phyloP scores from a whole-genome alignment of 2,113 vertebrate genomes.

The Odontesthes bonariensis region DNA sequence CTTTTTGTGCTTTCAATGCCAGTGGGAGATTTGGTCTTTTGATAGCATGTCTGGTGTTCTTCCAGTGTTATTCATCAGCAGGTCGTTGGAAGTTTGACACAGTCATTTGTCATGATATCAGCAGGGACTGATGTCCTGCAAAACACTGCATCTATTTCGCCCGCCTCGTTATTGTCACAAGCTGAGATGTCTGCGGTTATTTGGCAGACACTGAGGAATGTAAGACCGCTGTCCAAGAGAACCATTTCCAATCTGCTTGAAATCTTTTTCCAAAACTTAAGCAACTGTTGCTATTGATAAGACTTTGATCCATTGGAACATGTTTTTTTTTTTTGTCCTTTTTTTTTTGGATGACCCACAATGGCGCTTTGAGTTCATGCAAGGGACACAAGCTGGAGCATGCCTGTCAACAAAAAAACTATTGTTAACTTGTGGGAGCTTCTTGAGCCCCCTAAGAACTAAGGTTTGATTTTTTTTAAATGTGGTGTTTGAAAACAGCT shows the following conservation, averaged over 20 bases:
- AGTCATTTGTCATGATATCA: slow-evolving; percentile 52
- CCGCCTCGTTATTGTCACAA: slow-evolving; percentile 52
- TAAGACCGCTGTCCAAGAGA: slow-evolving; percentile 35
- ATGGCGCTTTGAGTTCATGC: background rate
- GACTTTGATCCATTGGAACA: background rate
- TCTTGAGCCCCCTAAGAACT: background rate
- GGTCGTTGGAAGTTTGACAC: slow-evolving; percentile 33
- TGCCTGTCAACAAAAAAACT: slow-evolving; percentile 19
- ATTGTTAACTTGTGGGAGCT: slow-evolving; percentile 14
- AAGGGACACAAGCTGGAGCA: slow-evolving; percentile 22
- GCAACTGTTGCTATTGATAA: background rate
- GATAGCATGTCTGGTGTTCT: slow-evolving; percentile 36
- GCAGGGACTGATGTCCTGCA: slow-evolving; percentile 29
- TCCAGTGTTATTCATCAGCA: slow-evolving; percentile 29
- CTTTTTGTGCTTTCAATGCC: slow-evolving; percentile 37
- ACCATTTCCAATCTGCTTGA: slow-evolving; percentile 13
- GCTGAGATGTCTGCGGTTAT: slow-evolving; percentile 40
- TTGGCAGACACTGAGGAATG: slow-evolving; percentile 61
- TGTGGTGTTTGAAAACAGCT: too few species aligned
- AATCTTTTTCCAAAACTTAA: slow-evolving; percentile 14
- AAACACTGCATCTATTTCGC: slow-evolving; percentile 47
- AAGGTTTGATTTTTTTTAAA: too few species aligned
- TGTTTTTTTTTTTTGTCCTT: background rate
- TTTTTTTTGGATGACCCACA: background rate
- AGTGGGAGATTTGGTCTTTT: slow-evolving; percentile 42